A percentile compares a stretch with the other conserved stretches of the same genome.
phyloP scores from a whole-genome alignment of 2,797 vertebrate species.

The Distichodus sexfasciatus region DNA sequence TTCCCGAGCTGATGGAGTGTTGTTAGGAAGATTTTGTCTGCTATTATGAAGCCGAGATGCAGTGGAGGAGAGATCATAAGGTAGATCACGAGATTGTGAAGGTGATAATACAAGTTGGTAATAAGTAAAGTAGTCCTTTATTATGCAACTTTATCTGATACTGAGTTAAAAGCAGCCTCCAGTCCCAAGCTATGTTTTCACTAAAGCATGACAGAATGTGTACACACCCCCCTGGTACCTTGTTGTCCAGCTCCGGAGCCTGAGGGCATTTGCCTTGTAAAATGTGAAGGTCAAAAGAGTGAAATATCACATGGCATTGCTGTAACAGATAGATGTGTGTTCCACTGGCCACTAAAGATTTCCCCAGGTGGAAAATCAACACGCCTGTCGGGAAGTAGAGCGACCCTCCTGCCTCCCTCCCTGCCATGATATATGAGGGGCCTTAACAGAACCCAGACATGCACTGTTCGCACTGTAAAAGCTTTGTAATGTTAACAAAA shows the following conservation, averaged over 20 bases:
- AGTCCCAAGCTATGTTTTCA: not conserved
- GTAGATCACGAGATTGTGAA: too few species aligned
- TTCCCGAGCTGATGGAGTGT: too few species aligned
- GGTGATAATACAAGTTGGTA: too few species aligned
- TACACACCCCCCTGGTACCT: not conserved
- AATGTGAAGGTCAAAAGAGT: conserved; percentile 47
- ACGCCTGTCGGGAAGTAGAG: conserved; percentile 58
- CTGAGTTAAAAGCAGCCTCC: too few species aligned
- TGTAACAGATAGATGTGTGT: conserved; percentile 32
- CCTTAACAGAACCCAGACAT: conserved; percentile 65
- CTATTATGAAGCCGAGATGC: too few species aligned
- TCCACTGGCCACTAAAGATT: not conserved
- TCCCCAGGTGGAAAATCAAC: conserved; percentile 40
- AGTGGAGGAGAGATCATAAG: too few species aligned
- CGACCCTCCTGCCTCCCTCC: conserved; percentile 49
- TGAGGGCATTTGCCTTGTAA: conserved; percentile 35
- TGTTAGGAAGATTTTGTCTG: too few species aligned
- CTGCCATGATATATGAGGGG: conserved; percentile 49
- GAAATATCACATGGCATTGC: conserved; percentile 39
- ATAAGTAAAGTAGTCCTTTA: too few species aligned
- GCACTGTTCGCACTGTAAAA: conserved; percentile 50
- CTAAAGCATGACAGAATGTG: not conserved
- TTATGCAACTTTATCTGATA: too few species aligned
- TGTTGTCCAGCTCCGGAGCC: conserved; percentile 11
- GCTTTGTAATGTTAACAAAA: conserved; percentile 36